phyloP scores from a whole-genome alignment of 2,797 vertebrate species.

The Silurus lanzhouensis region DNA sequence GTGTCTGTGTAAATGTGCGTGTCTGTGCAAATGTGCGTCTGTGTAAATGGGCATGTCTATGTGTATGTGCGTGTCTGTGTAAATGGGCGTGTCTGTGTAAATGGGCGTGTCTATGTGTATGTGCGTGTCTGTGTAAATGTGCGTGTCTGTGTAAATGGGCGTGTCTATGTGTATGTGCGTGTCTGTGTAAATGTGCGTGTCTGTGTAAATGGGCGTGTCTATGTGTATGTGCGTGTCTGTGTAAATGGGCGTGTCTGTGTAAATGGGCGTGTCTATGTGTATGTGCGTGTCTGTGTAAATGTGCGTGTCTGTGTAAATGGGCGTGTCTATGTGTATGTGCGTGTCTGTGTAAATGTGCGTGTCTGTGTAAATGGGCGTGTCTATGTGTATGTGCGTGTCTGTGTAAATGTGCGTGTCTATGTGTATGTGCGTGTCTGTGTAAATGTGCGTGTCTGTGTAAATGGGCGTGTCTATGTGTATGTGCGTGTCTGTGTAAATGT shows the following conservation, averaged over 20 bases:
- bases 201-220: neutral
- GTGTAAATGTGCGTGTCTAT: neutral
- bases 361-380: neutral
- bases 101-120: neutral
- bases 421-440: too few species aligned
- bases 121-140: too few species aligned
- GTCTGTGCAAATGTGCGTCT: neutral
- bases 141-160: neutral
- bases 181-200: too few species aligned
- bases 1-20: neutral
- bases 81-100: neutral
- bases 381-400: too few species aligned
- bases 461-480: too few species aligned
- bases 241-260: neutral
- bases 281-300: too few species aligned
- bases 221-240: neutral
- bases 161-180: too few species aligned
- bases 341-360: neutral
- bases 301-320: too few species aligned
- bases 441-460: too few species aligned
- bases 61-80: neutral
- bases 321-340: too few species aligned
- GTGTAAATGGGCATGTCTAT: too few species aligned
- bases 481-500: neutral
- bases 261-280: neutral